Evolutionary conservation across 1,140 invertebrate species (phyloP).

Genomic region (Musca domestica): DNA sequence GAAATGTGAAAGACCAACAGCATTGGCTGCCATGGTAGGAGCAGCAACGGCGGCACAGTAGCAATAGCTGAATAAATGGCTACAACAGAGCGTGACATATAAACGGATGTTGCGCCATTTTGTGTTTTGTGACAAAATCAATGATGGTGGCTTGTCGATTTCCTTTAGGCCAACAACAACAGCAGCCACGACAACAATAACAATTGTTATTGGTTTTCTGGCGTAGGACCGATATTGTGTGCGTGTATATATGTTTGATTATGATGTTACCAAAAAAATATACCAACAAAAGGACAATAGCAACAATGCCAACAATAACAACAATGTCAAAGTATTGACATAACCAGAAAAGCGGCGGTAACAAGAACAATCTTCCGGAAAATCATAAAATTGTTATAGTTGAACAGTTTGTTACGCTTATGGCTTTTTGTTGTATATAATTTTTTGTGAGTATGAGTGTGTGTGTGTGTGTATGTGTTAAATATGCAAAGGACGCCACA

Average conservation of each 20-base stretch:
- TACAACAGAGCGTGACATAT: neutral
- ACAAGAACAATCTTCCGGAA: conserved; percentile 1
- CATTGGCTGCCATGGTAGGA: too few relatives aligned
- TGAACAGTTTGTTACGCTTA: conserved; percentile 20
- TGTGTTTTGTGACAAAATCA: conserved; percentile 17
- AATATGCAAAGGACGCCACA: too few relatives aligned
- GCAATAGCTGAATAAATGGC: neutral
- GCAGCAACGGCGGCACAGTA: neutral
- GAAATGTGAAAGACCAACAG: neutral
- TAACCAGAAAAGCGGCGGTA: neutral
- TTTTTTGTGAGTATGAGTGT: too few relatives aligned
- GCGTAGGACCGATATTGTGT: neutral
- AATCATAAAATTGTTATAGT: conserved; percentile 21
- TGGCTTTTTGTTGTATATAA: neutral
- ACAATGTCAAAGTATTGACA: neutral
- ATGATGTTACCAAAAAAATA: neutral
- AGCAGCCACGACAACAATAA: neutral
- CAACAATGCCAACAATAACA: neutral
- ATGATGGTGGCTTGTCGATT: conserved; percentile 17
- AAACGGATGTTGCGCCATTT: conserved; percentile 18
- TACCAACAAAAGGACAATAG: neutral
- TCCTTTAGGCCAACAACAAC: conserved; percentile 5
- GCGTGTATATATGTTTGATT: too few relatives aligned
- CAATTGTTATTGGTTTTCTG: neutral
- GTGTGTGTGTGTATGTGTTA: too few relatives aligned